A percentile compares a stretch with the other conserved stretches of the same genome.
Conservation (phyloP, 1,140 invertebrate genomes). For the Phenacoccus solenopsis region DNA sequence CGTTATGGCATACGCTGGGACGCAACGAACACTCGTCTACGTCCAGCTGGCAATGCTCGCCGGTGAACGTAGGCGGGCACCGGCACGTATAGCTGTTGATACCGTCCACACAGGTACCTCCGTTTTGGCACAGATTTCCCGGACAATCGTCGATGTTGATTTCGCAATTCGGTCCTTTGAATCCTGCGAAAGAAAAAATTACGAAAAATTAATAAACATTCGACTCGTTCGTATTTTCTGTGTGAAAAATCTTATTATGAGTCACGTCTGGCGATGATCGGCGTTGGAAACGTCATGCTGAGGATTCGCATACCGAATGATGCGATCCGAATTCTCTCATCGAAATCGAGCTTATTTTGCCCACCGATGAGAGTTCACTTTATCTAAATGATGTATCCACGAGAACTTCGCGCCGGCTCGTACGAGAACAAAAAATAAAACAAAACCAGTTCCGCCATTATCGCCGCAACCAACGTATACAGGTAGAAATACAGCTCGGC, state of each 20-base stretch:
- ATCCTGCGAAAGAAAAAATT: constrained; percentile 45
- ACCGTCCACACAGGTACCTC: constrained; percentile 76
- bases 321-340: no score
- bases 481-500: neutral
- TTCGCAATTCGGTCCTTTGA: constrained; percentile 71
- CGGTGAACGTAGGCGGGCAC: constrained; percentile 77
- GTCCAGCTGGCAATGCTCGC: constrained; percentile 61
- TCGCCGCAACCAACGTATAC: neutral
- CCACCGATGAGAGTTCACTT: no score
- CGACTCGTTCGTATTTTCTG: no score
- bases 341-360: no score
- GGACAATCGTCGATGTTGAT: constrained; percentile 84
- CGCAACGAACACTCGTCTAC: constrained; percentile 66
- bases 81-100: constrained; percentile 76
- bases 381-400: no score
- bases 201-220: no score
- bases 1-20: constrained; percentile 82
- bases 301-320: no score
- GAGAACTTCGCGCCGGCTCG: no score
- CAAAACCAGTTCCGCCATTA: constrained; percentile 2
- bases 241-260: no score
- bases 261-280: no score
- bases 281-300: no score
- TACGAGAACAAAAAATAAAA: neutral
- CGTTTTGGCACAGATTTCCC: constrained; percentile 79